Evolutionary conservation across 2,888 invertebrate species (phyloP).

Genomic region (Augiades crinisus): DNA sequence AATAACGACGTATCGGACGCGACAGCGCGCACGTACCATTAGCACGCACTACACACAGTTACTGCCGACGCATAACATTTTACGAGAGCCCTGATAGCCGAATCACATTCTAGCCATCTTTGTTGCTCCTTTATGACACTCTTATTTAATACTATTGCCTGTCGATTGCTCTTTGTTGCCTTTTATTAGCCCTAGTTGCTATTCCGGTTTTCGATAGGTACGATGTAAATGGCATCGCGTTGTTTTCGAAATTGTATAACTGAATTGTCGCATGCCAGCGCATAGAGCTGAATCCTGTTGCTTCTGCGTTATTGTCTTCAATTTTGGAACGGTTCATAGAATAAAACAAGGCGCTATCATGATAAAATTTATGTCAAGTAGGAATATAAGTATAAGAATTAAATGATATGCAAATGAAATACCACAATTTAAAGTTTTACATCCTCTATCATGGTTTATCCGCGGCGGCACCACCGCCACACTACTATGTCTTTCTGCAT

Average conservation of each 20-base stretch:
- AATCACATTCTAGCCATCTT: slow-evolving; percentile 51
- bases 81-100: slow-evolving; percentile 52
- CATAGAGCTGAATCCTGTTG: too few species aligned
- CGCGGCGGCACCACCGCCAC: too few species aligned
- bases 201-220: slow-evolving; percentile 20
- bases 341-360: too few species aligned
- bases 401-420: too few species aligned
- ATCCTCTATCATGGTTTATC: too few species aligned
- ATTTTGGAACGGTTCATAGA: too few species aligned
- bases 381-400: too few species aligned
- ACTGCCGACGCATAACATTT: slow-evolving; percentile 57
- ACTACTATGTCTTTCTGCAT: too few species aligned
- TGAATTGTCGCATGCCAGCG: too few species aligned
- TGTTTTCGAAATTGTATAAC: neutral
- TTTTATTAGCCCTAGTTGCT: slow-evolving; percentile 28
- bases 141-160: slow-evolving; percentile 36
- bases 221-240: neutral
- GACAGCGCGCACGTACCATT: slow-evolving; percentile 27
- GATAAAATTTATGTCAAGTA: too few species aligned
- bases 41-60: slow-evolving; percentile 53
- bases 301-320: too few species aligned
- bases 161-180: slow-evolving; percentile 32
- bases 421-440: too few species aligned
- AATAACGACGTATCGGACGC: slow-evolving; percentile 36
- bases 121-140: slow-evolving; percentile 45